Evolutionary conservation across 2,888 invertebrate species (phyloP), one percentile per base, ranked within the genome.

Genomic region (Metallyticus violacea): DNA sequence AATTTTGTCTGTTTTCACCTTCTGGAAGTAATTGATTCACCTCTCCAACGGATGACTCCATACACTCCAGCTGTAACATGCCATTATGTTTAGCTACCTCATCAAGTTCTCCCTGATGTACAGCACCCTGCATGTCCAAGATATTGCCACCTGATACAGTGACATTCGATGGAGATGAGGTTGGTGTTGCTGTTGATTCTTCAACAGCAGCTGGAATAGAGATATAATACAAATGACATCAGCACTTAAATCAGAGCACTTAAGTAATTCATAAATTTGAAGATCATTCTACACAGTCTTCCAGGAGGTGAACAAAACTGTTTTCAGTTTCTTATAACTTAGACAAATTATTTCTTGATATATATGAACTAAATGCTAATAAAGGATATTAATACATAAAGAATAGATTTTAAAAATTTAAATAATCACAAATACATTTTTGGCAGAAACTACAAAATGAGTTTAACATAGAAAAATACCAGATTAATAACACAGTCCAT

Each of bases 61-160:
- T 29, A 28, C 26, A 27, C 28, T 29, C 25, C 15, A 26, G 7
- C 26, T 76, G 27, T 27, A 62, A 27, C 40, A 6, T 26, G 27
- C 25, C 30, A 7, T 15, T 15, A 27, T 28, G 28, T 81, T 26
- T 28, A 81, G 5, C 29, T 25, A 25, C n/a, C 9, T 26, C 81
- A n/a, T 81, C 81, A 26, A 62, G 40, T 62, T 9, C 40, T 9
- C 77, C 77, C 28, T 86, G 87, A 26, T 87, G 87, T 15, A 87
- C 86, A 15, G 86, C 93, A 1, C 94, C 95, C 90, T 95, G 95
- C 94, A 95, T 95, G 90, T 95, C 95, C 0, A 95, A 93, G 86
- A 95, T 94, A 89, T 94, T 95, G 62, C 93, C 93, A 26, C 90
- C 91, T 29, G 92, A n/a, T n/a, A n/a, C n/a, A n/a, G n/a, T n/a